Conservation (phyloP, 2,797 vertebrate genomes). For the Halcyon leucocephala region DNA sequence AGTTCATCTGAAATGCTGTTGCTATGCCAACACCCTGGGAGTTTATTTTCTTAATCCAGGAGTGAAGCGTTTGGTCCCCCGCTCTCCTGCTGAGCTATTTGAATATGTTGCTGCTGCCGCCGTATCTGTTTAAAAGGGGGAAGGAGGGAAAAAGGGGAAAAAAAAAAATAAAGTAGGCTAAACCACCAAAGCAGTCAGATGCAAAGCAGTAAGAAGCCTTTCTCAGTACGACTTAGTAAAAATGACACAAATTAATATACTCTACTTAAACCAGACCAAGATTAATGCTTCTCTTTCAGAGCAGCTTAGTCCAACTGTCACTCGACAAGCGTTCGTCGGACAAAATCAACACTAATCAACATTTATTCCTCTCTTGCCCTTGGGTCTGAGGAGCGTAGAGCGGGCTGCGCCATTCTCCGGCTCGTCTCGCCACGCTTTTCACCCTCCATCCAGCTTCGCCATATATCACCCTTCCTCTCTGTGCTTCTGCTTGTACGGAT, state of each 20-base stretch:
- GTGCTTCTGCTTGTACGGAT: slow-evolving; percentile 82
- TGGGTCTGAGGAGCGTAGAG: slow-evolving; percentile 90
- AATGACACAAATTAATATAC: slow-evolving; percentile 99
- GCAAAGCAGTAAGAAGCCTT: slow-evolving; percentile 89
- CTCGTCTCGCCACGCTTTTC: slow-evolving; percentile 92
- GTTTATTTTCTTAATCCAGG: slow-evolving; percentile 97
- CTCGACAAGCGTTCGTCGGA: slow-evolving; percentile 93
- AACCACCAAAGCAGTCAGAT: slow-evolving; percentile 88
- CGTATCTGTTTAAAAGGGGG: slow-evolving; percentile 77
- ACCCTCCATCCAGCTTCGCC: slow-evolving; percentile 91
- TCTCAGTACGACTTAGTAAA: slow-evolving; percentile 93
- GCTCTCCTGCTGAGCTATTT: slow-evolving; percentile 88
- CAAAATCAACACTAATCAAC: slow-evolving; percentile 99
- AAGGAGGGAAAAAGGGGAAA: slow-evolving; percentile 19
- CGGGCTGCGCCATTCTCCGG: slow-evolving; percentile 79
- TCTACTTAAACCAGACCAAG: slow-evolving; percentile 99
- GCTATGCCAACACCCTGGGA: slow-evolving; percentile 97
- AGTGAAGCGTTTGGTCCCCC: slow-evolving; percentile 91
- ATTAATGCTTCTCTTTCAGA: slow-evolving; percentile 99
- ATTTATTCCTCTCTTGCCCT: slow-evolving; percentile 99
- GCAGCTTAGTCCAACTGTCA: slow-evolving; percentile 98
- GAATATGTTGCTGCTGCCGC: slow-evolving; percentile 79
- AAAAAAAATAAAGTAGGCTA: slow-evolving; percentile 56
- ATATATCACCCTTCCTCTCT: slow-evolving; percentile 91
- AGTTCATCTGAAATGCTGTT: slow-evolving; percentile 91